Base-by-base conservation (phyloP, 2,113 vertebrate genomes). In the Herpetotheres cachinnans region DNA sequence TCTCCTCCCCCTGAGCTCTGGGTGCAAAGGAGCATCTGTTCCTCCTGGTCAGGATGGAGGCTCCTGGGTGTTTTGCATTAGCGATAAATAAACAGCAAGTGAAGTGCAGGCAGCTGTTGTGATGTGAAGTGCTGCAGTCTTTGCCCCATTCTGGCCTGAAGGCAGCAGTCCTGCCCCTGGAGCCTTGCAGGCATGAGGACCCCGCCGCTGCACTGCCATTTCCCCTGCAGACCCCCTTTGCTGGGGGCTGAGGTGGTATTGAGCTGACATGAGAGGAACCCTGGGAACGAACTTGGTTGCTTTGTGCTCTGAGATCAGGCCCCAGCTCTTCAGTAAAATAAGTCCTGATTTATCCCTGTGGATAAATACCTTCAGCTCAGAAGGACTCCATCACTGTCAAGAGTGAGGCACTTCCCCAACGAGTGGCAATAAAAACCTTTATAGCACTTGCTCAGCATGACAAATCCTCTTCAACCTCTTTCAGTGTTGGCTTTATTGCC, bases 401-500 rank as follows among this genome's bases (percentile, higher is more conserved):
- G 82, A 70, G 59, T 0, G 2, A 96, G 74, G 87, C 74, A 65
- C 56, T 90, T 77, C 46, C 70, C 81, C 88, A 77, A 59, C 71
- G 81, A 83, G 92, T 93, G 93, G 76, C 90, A 94, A 72, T 93
- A 95, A 94, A 96, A 92, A 22, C 80, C 47, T 91, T 86, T 63
- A 63, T 50, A 91, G 86, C 80, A 59, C 42, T 85, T 88, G 74
- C 79, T 92, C 38, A 62, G 82, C 63, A 42, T 2, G n/a, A 92
- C 82, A 94, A 81, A 93, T 73, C 74, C 70, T 88, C 36, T 66
- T 54, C 74, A n/a, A 46, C 58, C 62, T 47, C 70, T 52, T 29
- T 47, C 67, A 61, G 50, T 8, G 20, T 85, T 79, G 80, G 26
- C 27, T 90, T 88, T 70, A 54, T 80, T 92, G 46, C 74, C 47